A percentile compares a stretch with the other conserved stretches of the same genome.
phyloP scores from a whole-genome alignment of 2,888 invertebrate genomes.

The Colostygia pectinataria region DNA sequence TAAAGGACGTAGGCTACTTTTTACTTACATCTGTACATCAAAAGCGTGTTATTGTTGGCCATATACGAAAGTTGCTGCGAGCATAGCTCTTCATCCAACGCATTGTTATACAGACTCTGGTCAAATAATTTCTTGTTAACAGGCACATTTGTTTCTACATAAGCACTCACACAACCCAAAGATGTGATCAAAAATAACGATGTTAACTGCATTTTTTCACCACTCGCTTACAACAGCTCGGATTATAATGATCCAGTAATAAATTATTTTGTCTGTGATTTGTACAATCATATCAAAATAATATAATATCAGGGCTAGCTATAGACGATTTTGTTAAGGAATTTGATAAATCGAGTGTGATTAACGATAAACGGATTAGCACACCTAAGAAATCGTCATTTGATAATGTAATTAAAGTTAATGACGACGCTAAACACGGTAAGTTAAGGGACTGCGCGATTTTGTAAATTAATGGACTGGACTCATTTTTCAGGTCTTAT shows the following conservation, averaged over 20 bases:
- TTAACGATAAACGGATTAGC: neutral
- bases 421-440: neutral
- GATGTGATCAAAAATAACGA: constrained; percentile 18
- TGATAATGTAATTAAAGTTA: no score
- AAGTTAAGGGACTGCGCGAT: no score
- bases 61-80: constrained; percentile 54
- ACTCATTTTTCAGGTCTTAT: no score
- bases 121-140: constrained; percentile 50
- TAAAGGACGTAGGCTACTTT: no score
- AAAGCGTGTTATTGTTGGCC: constrained; percentile 36
- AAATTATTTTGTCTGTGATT: constrained; percentile 27
- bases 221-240: neutral
- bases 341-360: constrained; percentile 6
- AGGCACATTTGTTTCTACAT: constrained; percentile 35
- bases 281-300: constrained; percentile 27
- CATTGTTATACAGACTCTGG: constrained; percentile 53
- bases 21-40: constrained; percentile 61
- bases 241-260: constrained; percentile 1
- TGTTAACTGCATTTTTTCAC: constrained; percentile 20
- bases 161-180: constrained; percentile 26
- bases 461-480: no score
- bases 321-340: constrained; percentile 4
- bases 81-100: constrained; percentile 58
- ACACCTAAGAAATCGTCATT: neutral
- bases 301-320: neutral